Conservation (phyloP, 2,888 invertebrate genomes). For the Onchidella celtica region DNA sequence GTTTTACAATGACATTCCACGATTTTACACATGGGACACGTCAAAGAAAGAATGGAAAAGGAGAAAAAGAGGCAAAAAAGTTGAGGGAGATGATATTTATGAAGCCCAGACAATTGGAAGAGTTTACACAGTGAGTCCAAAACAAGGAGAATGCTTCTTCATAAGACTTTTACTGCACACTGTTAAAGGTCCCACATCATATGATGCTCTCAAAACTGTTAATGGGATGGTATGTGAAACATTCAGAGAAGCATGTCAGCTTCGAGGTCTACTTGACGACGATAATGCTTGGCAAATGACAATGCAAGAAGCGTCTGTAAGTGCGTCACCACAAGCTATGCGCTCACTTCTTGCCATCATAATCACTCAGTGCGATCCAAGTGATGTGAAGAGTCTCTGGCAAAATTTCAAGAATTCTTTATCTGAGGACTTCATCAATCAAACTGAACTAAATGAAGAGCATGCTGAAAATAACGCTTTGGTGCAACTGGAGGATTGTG, state of each 20-base stretch:
- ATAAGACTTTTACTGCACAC: neutral
- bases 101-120: neutral
- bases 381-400: neutral
- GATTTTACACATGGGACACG: neutral
- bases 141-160: neutral
- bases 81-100: neutral
- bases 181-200: neutral
- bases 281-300: too few species aligned
- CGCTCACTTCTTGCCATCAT: too few species aligned
- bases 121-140: neutral
- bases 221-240: neutral
- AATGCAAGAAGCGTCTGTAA: too few species aligned
- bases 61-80: neutral
- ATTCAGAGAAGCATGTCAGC: neutral
- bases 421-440: neutral
- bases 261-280: constrained; percentile 1
- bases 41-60: neutral
- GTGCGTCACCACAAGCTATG: too few species aligned
- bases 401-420: neutral
- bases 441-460: too few species aligned
- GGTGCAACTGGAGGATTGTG: neutral
- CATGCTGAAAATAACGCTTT: neutral
- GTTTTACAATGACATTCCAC: neutral
- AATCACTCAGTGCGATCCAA: too few species aligned
- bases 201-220: neutral